Evolutionary conservation across 2,888 invertebrate genomes (phyloP), one percentile per base, ranked within the genome.

Genomic region (Rhingia campestris): DNA sequence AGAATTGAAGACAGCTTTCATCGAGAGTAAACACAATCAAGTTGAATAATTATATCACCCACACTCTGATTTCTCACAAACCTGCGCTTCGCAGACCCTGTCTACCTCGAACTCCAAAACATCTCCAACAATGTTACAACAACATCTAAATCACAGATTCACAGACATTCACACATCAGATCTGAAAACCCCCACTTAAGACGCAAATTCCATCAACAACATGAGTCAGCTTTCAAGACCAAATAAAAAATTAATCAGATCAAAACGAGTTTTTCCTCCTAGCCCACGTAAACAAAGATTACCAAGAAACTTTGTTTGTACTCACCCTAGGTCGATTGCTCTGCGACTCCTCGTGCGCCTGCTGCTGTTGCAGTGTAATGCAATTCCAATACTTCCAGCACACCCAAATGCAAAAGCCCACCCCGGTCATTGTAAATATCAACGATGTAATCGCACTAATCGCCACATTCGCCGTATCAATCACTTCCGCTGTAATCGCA

Each of bases 361-460:
- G 90, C 74, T 90, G 90, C 64, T 90, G 90, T 59, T 91, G 91
- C 30, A 90, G 88, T 5, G 91, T 90, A 6, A 91, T 90, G 64
- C 91, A 91, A 81, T 90, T 90, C 91, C 90, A 91, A 75, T 91
- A 91, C 73, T 91, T 91, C 91, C 91, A 91, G 73, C 91, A 91
- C 37, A 90, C 87, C 90, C 91, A 91, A 9, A 91, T 87, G 66
- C 91, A 91, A 39, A 90, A 89, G 0, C 90, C 90, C 12, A 91
- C 91, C 6, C 90, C 91, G 12, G 90, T 80, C 91, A 91, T 90
- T 30, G 91, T 91, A 45, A 91, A 91, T 6, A 91, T 90, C 12
- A 91, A 86, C 4, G 91, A 91, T 4, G 90, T 91, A 6, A 91
- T 88, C 2, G 91, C 91, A 77, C 90, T 91, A 22, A 91, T 80